Conservation (phyloP, 2,113 vertebrate genomes). For the Cricetomys ansorgei region DNA sequence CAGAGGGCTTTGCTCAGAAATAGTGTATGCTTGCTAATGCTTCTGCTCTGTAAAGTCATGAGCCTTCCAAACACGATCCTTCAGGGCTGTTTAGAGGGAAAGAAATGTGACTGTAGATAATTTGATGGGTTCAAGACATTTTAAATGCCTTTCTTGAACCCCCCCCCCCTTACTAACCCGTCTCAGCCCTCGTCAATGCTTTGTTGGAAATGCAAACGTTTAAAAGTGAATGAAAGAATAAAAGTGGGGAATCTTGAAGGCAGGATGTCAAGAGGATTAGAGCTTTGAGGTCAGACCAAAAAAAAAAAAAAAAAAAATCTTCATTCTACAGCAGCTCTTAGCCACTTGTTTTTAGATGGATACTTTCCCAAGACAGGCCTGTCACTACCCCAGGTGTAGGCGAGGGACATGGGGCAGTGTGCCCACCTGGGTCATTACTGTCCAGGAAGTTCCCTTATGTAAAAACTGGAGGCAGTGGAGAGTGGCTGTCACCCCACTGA, state of each 20-base stretch:
- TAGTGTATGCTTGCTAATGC: not conserved
- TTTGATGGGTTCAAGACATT: slow-evolving; percentile 16
- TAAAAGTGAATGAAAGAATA: not conserved
- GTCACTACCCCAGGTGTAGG: not conserved
- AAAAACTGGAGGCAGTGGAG: not conserved
- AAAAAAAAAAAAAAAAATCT: no score
- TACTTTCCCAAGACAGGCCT: not conserved
- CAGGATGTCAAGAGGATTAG: not conserved
- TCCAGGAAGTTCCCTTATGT: not conserved
- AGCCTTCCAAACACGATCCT: not conserved
- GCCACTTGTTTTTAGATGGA: not conserved
- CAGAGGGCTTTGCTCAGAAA: slow-evolving; percentile 2
- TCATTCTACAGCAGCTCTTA: not conserved
- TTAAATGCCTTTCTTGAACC: slow-evolving; percentile 13
- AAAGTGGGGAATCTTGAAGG: not conserved
- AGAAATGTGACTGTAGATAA: not conserved
- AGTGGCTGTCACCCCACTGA: not conserved
- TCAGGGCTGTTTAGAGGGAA: not conserved
- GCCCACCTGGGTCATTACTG: not conserved
- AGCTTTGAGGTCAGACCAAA: not conserved
- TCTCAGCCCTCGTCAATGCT: not conserved
- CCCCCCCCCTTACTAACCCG: not conserved
- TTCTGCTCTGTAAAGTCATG: slow-evolving; percentile 15
- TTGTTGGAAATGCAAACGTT: slow-evolving; percentile 17
- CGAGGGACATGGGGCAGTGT: not conserved